Conservation (phyloP, 37 sponge, comb jelly and placozoan species). For the Cliona cf. orientalis region DNA sequence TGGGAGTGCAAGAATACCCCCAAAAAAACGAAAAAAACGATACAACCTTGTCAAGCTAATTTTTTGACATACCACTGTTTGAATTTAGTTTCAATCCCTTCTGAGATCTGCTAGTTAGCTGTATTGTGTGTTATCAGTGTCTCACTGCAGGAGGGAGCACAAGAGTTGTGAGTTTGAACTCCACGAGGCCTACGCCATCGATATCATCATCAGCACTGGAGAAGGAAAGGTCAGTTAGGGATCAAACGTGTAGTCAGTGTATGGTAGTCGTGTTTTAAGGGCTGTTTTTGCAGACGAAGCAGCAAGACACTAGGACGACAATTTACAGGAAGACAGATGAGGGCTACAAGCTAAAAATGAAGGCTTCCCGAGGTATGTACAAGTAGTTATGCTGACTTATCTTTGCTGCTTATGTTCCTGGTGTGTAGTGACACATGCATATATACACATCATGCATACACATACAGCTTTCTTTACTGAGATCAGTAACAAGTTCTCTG, state of each 20-base stretch:
- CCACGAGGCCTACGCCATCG: constrained; percentile 94
- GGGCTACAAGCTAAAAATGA: constrained; percentile 93
- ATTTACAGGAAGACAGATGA: constrained; percentile 88
- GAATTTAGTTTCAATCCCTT: neutral
- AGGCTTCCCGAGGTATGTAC: constrained; percentile 80
- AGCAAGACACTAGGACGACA: constrained; percentile 87
- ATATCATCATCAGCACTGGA: constrained; percentile 91
- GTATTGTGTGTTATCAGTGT: neutral
- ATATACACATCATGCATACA: neutral
- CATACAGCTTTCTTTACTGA: constrained; percentile 92
- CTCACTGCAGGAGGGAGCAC: constrained; percentile 70
- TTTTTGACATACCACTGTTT: too few species aligned
- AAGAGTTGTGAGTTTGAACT: constrained; percentile 94
- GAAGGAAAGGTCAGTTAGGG: constrained; percentile 67
- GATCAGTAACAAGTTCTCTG: constrained; percentile 78
- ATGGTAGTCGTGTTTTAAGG: neutral
- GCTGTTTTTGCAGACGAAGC: constrained; percentile 40
- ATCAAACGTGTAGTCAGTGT: neutral
- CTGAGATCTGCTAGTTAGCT: neutral
- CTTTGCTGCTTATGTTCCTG: neutral
- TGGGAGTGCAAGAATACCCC: too few species aligned
- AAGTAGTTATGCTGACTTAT: neutral
- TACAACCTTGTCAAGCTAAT: too few species aligned
- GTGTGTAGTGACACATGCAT: neutral
- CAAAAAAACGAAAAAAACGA: too few species aligned